Base-by-base conservation (phyloP, 2,888 invertebrate species). In the Acanthopleura granulata region DNA sequence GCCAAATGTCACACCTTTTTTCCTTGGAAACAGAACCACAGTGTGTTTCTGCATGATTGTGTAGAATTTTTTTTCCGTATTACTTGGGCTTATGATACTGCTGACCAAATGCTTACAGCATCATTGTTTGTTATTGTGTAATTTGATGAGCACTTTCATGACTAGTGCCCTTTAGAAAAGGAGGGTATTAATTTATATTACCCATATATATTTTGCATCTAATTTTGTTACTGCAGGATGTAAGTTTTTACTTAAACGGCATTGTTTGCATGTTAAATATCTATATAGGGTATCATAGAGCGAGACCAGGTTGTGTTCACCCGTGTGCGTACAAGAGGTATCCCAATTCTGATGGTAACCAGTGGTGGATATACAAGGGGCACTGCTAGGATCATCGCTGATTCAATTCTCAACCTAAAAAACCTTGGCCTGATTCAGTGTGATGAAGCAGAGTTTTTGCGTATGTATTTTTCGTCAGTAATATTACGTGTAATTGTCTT, bases 261-360 rank as follows among this genome's bases (percentile, higher is more conserved):
- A 69, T 18, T 69, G 69, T 69, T 69, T 49, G 40, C 18, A n/a
- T 66, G 16, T 66, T n/a, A 0, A 66, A 50, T 62, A 69, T 69
- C 75, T 78, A 78, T 81, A 12, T 91, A 95, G 94, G 97, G 96
- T n/a, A 94, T 97, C 49, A 94, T 96, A 75, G 92, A 93, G 86
- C 92, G 97, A 69, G 97, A 97, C 89, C 94, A 95, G 89, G 92
- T 95, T 69, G 96, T 97, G 0, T 97, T 97, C 87, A 91, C 93
- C 79, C 93, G 93, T 79, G 95, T 94, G 75, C 80, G 85, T 40
- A 79, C 92, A 11, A 90, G 92, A 25, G 90, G 92, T 49, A 94
- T 96, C 76, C 96, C 96, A 0, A 93, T 96, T 62, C 94, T 95
- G 18, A 96, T 96, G 96, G 90, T 96, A 27, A 95, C 96, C 0